phyloP scores from a whole-genome alignment of 2,888 invertebrate genomes.

The Serripes groenlandicus region DNA sequence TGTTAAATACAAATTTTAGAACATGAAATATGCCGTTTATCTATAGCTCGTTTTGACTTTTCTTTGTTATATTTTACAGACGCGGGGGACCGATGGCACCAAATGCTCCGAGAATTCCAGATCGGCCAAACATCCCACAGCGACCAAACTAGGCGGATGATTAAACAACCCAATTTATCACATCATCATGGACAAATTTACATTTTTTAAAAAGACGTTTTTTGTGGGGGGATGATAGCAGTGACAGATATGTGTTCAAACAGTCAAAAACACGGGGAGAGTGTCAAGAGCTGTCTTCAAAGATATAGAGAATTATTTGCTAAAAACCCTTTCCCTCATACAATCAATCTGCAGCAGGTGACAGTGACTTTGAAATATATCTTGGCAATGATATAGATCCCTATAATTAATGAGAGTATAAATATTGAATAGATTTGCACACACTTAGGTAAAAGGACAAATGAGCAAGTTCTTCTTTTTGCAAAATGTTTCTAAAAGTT shows the following conservation, averaged over 20 bases:
- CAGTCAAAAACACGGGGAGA: not conserved
- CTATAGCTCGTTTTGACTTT: not conserved
- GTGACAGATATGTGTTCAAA: not conserved
- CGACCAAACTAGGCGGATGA: conserved; percentile 71
- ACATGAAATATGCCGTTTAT: not conserved
- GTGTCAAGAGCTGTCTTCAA: not conserved
- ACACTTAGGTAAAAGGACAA: too few species aligned
- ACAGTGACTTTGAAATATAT: too few species aligned
- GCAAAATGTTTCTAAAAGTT: not conserved
- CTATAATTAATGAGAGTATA: too few species aligned
- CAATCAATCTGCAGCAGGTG: too few species aligned
- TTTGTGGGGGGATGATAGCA: not conserved
- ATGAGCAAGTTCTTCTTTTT: not conserved
- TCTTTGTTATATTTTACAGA: conserved; percentile 57
- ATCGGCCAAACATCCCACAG: conserved; percentile 77
- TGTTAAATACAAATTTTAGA: too few species aligned
- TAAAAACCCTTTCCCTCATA: not conserved
- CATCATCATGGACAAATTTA: not conserved
- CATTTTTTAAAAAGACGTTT: not conserved
- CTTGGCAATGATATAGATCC: too few species aligned
- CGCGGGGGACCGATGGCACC: conserved; percentile 69
- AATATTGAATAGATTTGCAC: too few species aligned
- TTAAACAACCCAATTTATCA: not conserved
- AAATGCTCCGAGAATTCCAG: conserved; percentile 80
- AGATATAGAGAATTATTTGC: not conserved